Base-by-base conservation (phyloP, 2,113 vertebrate genomes). In the Dolichotis patagonum region DNA sequence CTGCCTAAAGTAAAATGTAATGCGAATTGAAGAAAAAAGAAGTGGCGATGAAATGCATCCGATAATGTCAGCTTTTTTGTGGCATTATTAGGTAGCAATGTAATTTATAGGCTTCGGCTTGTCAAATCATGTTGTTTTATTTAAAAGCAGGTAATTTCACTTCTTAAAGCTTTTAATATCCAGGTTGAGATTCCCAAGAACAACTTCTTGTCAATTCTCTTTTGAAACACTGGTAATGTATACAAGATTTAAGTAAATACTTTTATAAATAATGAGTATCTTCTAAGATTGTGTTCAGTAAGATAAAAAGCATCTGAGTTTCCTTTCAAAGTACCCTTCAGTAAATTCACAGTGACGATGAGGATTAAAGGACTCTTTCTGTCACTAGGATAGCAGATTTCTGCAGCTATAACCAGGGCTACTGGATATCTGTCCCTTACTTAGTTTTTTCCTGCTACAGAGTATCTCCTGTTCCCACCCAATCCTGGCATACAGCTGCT, bases 301-400 rank as follows among this genome's bases (percentile, higher is more conserved):
- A 73, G 32, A 90, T 86, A 28, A 90, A 90, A 93, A 88, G 9
- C 38, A 92, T 85, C 9, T 30, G 46, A 71, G 78, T 88, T 58
- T 80, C 49, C 58, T 67, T 97, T 88, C 60, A 38, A 94, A 87
- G 35, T 35, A 38, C 9, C 19, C 30, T 73, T 69, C 30, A n/a
- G 69, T 16, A 5, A 60, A 13, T 26, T 75, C 71, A 43, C 71
- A 43, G 10, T 38, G 22, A 43, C 71, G 26, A 10, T 26, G 20
- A 26, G 24, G 71, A 43, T 4, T 13, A 43, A 6, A 41, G n/a
- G 19, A 17, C 11, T 75, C 22, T 41, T 24, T 38, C 71, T 75
- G 71, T 73, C 3, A 1, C 38, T 12, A 26, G n/a, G 5, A 13
- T 5, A 26, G 71, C 71, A 12, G 71, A 38, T 38, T 41, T 24